Base-by-base conservation (phyloP, 2,113 vertebrate species). In the Cavia porcellus region DNA sequence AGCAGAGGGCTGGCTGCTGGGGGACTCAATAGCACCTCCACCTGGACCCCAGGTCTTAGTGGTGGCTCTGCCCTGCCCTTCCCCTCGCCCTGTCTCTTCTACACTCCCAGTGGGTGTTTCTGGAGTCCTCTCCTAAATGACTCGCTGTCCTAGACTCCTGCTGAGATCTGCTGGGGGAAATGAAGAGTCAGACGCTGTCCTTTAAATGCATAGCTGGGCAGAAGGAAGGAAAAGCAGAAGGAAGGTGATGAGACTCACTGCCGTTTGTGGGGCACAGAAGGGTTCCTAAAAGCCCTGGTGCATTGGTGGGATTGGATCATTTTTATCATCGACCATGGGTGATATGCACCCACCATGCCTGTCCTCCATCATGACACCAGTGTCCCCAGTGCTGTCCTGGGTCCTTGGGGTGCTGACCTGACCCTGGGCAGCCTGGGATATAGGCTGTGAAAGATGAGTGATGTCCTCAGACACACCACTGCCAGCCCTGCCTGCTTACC, bases 261-360 rank as follows among this genome's bases (percentile, higher is more conserved):
- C 45, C 6, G 7, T 50, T 50, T 50, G 75, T 79, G 22, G 45
- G 45, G 75, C 8, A 3, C 45, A 50, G 75, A 13, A 50, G 45
- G 45, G 35, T 57, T 90, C 32, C 47, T 50, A 6, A 38, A 38
- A 38, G 22, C 1, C 28, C 24, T 13, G 12, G 30, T 59, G 28
- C 24, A 12, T 15, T 24, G 0, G 7, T 11, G 38, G 25, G 0
- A 0, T 11, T 9, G 47, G 9, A 9, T 13, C 1, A 0, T 55
- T 28, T 35, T 74, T 13, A n/a, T 5, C 1, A 0, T 20, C 13
- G 38, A 8, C 19, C 1, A 20, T 38, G 14, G 68, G 5, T 62
- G 9, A 12, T 66, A 0, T 14, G 38, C 19, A 20, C 68, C n/a
- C 55, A n/a, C 8, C 12, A 10, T 9, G 81, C 12, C 74, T 77